A percentile compares a stretch with the other conserved stretches of the same genome.
phyloP scores from a whole-genome alignment of 2,797 vertebrate species.

The Poeciliopsis infans region DNA sequence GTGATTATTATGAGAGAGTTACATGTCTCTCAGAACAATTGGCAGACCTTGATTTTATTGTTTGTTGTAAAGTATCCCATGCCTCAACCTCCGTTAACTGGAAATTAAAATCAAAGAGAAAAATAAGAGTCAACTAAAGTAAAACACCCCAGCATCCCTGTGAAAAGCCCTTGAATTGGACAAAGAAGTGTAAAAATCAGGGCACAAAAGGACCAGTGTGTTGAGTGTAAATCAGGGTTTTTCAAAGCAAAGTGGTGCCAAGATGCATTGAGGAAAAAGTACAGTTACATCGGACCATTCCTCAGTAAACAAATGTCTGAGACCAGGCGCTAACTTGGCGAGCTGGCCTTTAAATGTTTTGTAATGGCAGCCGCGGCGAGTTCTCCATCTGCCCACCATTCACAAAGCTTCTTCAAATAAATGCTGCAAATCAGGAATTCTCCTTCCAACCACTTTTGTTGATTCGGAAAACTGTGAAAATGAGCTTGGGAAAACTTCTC shows the following conservation, averaged over 20 bases:
- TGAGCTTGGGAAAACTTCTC: slow-evolving; percentile 26
- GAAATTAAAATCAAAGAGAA: slow-evolving; percentile 8
- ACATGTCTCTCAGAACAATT: background rate
- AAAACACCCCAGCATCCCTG: background rate
- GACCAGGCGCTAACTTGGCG: slow-evolving; percentile 46
- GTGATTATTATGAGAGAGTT: background rate
- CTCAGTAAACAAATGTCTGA: slow-evolving; percentile 38
- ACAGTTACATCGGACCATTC: slow-evolving; percentile 19
- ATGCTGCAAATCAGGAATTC: slow-evolving; percentile 62
- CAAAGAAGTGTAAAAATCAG: slow-evolving; percentile 16
- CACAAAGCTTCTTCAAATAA: slow-evolving; percentile 58
- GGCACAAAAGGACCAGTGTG: slow-evolving; percentile 5
- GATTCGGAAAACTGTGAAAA: slow-evolving; percentile 61
- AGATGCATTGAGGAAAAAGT: slow-evolving; percentile 36
- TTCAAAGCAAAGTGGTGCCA: slow-evolving; percentile 20
- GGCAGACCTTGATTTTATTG: background rate
- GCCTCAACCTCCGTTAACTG: background rate
- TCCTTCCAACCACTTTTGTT: slow-evolving; percentile 52
- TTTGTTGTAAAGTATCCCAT: slow-evolving; percentile 1
- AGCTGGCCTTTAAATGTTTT: slow-evolving; percentile 48
- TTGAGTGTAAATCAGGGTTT: slow-evolving; percentile 6
- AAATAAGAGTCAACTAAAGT: background rate
- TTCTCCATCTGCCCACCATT: slow-evolving; percentile 73
- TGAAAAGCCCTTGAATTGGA: slow-evolving; percentile 3
- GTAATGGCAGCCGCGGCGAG: slow-evolving; percentile 50